Evolutionary conservation across 2,888 invertebrate genomes (phyloP).

Genomic region (Brenthis daphne): DNA sequence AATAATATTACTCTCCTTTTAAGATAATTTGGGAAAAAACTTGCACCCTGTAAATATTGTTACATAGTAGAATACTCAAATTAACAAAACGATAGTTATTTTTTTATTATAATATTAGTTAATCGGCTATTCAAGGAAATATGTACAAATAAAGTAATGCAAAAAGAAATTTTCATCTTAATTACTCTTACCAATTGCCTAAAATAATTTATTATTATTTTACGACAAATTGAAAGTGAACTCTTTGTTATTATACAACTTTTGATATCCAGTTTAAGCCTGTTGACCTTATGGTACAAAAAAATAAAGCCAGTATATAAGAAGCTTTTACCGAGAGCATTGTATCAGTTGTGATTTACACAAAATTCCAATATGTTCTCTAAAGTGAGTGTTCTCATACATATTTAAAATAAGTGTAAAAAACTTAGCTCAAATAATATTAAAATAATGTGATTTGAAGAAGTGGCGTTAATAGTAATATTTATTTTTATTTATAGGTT

Average conservation of each 20-base stretch:
- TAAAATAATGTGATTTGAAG: background rate
- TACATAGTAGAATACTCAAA: too few relatives aligned
- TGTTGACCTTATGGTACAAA: slow-evolving; percentile 32
- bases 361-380: slow-evolving; percentile 59
- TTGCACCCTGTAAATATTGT: too few relatives aligned
- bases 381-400: slow-evolving; percentile 57
- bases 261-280: slow-evolving; percentile 23
- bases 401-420: background rate
- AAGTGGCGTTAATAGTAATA: background rate
- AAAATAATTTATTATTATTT: background rate
- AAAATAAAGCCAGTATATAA: slow-evolving; percentile 64
- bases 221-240: slow-evolving; percentile 8
- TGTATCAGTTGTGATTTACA: slow-evolving; percentile 57
- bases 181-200: background rate
- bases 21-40: too few relatives aligned
- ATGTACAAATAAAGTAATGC: background rate
- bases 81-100: too few relatives aligned
- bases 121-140: background rate
- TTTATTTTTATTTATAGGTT: slow-evolving; percentile 14
- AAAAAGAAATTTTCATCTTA: background rate
- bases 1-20: too few relatives aligned
- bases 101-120: background rate
- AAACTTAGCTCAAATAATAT: background rate
- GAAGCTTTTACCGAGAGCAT: slow-evolving; percentile 47
- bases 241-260: slow-evolving; percentile 21